Evolutionary conservation across 2,888 invertebrate genomes (phyloP).

Genomic region (Polietes domitor): DNA sequence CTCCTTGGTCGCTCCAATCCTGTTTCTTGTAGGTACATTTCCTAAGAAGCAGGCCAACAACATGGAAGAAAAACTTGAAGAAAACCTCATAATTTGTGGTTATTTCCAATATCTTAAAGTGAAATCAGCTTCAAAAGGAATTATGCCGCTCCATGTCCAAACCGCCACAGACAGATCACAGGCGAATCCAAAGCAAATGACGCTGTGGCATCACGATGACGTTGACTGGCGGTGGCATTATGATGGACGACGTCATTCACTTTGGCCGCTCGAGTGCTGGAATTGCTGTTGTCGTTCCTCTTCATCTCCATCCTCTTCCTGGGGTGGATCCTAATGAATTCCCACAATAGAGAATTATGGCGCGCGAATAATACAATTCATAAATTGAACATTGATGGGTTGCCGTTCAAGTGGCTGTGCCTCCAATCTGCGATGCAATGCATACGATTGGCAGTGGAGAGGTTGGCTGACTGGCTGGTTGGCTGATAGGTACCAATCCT

Average conservation of each 20-base stretch:
- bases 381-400: conserved; percentile 69
- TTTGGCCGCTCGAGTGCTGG: neutral
- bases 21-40: neutral
- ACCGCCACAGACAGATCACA: conserved; percentile 40
- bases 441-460: conserved; percentile 17
- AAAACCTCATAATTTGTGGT: conserved; percentile 72
- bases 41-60: neutral
- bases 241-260: conserved; percentile 14
- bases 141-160: conserved; percentile 42
- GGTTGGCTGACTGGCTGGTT: conserved; percentile 23
- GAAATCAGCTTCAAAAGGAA: conserved; percentile 70
- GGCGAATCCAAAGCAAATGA: conserved; percentile 15
- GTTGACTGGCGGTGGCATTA: neutral
- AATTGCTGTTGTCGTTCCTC: neutral
- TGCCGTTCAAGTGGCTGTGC: conserved; percentile 69
- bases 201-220: conserved; percentile 24
- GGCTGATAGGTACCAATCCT: neutral
- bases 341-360: conserved; percentile 75
- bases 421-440: neutral
- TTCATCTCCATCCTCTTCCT: neutral
- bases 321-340: conserved; percentile 65
- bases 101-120: conserved; percentile 77
- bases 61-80: neutral
- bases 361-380: conserved; percentile 74
- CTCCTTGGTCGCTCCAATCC: no score